These are phyloP conservation scores for Ceramica pisi DNA, from an alignment of 2,888 invertebrate species.

Conservation along the genomic window DNA sequence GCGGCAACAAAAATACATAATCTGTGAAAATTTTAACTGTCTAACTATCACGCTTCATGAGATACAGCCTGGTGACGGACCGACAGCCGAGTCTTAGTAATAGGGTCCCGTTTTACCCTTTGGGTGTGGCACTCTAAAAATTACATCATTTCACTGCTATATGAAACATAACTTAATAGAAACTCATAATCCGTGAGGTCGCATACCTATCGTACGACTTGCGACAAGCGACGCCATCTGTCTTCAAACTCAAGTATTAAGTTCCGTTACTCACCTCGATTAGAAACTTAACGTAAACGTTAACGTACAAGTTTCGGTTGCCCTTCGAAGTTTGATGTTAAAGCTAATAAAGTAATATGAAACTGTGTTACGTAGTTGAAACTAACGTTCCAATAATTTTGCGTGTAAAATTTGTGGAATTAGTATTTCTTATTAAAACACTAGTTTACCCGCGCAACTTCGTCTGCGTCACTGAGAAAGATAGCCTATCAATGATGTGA, in stretches of 20 bases:
- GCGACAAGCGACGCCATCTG: constrained; percentile 47
- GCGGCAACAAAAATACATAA: too few relatives aligned
- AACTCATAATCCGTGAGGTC: background rate
- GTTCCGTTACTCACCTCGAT: background rate
- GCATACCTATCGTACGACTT: background rate
- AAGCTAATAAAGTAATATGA: constrained; percentile 10
- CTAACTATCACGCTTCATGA: too few relatives aligned
- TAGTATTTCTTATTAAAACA: background rate
- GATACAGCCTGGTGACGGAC: too few relatives aligned
- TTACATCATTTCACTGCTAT: too few relatives aligned
- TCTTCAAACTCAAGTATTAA: constrained; percentile 24
- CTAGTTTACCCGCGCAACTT: too few relatives aligned
- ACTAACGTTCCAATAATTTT: background rate
- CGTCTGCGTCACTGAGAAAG: too few relatives aligned
- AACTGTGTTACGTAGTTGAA: background rate
- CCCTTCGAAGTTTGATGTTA: constrained; percentile 3
- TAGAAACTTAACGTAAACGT: constrained; percentile 19
- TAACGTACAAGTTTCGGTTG: constrained; percentile 21
- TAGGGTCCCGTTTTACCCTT: too few relatives aligned
- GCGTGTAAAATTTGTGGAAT: background rate
- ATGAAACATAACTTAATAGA: too few relatives aligned
- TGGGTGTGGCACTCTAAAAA: too few relatives aligned
- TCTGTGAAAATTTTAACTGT: too few relatives aligned
- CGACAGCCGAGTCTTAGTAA: too few relatives aligned
- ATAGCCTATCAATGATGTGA: too few relatives aligned